Percentiles rank a stretch among this genome's conserved stretches.
Evolutionary conservation across 2,113 vertebrate species (phyloP).

Genomic region (Corydoras maculifer): DNA sequence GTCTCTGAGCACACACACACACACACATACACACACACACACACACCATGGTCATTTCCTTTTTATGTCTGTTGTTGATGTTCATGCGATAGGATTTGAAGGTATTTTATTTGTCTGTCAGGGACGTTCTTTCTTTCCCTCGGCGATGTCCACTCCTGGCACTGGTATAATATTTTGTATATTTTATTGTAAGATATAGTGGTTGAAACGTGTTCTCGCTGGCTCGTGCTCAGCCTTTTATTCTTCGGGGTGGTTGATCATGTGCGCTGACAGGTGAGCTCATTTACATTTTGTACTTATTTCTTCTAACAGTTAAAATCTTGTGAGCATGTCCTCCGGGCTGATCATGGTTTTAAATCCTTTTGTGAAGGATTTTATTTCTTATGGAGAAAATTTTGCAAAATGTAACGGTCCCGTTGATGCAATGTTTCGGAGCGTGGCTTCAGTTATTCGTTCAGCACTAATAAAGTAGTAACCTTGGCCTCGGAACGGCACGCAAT

Average conservation of each 20-base stretch:
- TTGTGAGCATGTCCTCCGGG: constrained; percentile 21
- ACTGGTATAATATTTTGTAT: constrained; percentile 47
- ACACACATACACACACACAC: too few species aligned
- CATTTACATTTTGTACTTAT: constrained; percentile 44
- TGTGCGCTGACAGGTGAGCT: constrained; percentile 42
- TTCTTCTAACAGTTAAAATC: constrained; percentile 7
- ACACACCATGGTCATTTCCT: background rate
- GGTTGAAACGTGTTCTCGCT: constrained; percentile 3
- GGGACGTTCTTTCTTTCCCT: constrained; percentile 30
- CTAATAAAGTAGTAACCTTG: background rate
- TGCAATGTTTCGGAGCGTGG: background rate
- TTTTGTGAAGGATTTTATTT: constrained; percentile 58
- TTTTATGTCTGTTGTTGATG: constrained; percentile 5
- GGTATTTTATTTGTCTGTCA: constrained; percentile 40
- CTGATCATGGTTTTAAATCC: constrained; percentile 36
- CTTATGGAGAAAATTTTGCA: constrained; percentile 24
- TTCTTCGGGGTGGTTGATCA: constrained; percentile 37
- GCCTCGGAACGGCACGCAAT: background rate
- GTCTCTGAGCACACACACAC: too few species aligned
- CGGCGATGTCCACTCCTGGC: constrained; percentile 32
- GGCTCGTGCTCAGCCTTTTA: constrained; percentile 15
- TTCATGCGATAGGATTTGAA: constrained; percentile 17
- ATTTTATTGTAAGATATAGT: constrained; percentile 63
- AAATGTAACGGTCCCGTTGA: background rate
- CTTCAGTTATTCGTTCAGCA: background rate